A percentile compares a stretch with the other conserved stretches of the same genome.
Conservation (phyloP, 2,888 invertebrate species). For the Griposia aprilina region DNA sequence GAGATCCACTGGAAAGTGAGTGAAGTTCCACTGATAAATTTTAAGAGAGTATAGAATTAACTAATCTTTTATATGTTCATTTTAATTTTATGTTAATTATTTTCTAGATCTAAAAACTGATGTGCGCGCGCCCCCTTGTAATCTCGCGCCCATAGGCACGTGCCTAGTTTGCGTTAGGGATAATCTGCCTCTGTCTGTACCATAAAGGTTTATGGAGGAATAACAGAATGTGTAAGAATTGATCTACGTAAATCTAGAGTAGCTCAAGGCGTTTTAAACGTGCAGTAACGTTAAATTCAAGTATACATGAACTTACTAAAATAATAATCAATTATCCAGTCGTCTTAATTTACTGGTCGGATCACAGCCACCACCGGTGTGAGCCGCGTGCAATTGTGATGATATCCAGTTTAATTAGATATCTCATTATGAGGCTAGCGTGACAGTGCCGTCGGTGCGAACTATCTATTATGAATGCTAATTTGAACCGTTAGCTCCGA, state of each 20-base stretch:
- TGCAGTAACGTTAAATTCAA: constrained; percentile 69
- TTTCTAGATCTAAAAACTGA: no score
- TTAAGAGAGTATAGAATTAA: no score
- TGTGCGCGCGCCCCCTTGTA: no score
- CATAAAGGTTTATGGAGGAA: not conserved
- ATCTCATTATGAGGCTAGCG: constrained; percentile 81
- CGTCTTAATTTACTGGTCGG: constrained; percentile 76
- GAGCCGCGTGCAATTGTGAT: constrained; percentile 78
- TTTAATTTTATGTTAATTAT: no score
- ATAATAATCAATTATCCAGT: constrained; percentile 72
- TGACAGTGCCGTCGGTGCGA: constrained; percentile 77
- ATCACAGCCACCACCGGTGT: constrained; percentile 62
- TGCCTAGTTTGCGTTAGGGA: no score
- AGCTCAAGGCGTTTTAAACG: constrained; percentile 11
- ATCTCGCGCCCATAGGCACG: no score
- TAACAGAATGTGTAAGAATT: not conserved
- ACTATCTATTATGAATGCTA: constrained; percentile 83
- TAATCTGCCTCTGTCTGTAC: no score
- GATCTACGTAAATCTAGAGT: not conserved
- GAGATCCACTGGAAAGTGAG: no score
- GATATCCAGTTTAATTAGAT: constrained; percentile 83
- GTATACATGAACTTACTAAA: constrained; percentile 63
- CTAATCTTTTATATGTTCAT: no score
- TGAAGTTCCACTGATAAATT: no score
- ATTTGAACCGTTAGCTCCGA: constrained; percentile 70